phyloP scores from a whole-genome alignment of 1,140 invertebrate species.

The Streblospio benedicti region DNA sequence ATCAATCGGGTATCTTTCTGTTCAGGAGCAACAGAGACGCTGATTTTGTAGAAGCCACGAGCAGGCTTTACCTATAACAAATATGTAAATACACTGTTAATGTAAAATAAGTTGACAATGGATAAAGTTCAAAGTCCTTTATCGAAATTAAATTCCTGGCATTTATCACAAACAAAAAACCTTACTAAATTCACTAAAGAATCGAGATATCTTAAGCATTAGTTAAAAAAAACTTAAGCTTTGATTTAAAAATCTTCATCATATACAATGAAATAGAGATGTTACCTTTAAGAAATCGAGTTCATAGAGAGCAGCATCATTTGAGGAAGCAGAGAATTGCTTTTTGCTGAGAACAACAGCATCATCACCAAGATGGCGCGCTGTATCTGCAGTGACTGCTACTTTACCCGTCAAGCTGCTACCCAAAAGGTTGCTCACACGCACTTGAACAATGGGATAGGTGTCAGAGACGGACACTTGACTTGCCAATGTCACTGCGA shows the following conservation, averaged over 20 bases:
- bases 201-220: too few relatives aligned
- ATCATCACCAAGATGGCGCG: constrained; percentile 63
- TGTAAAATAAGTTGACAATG: too few relatives aligned
- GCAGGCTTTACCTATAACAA: constrained; percentile 69
- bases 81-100: too few relatives aligned
- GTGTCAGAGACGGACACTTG: constrained; percentile 61
- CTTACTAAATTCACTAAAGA: too few relatives aligned
- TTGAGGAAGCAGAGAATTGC: constrained; percentile 49
- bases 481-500: constrained; percentile 68
- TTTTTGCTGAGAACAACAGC: constrained; percentile 66
- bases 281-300: constrained; percentile 71
- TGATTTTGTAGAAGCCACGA: constrained; percentile 74
- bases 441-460: constrained; percentile 63
- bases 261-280: too few relatives aligned
- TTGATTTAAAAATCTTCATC: too few relatives aligned
- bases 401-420: constrained; percentile 59
- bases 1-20: constrained; percentile 53
- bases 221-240: too few relatives aligned
- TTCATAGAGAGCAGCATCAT: constrained; percentile 64
- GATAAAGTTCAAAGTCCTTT: too few relatives aligned
- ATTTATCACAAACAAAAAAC: too few relatives aligned
- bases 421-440: constrained; percentile 78
- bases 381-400: constrained; percentile 66
- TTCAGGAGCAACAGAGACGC: constrained; percentile 58
- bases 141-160: too few relatives aligned